These are phyloP conservation scores for Conomelus anceps DNA, from an alignment of 2,888 invertebrate genomes.

Conservation along the genomic window DNA sequence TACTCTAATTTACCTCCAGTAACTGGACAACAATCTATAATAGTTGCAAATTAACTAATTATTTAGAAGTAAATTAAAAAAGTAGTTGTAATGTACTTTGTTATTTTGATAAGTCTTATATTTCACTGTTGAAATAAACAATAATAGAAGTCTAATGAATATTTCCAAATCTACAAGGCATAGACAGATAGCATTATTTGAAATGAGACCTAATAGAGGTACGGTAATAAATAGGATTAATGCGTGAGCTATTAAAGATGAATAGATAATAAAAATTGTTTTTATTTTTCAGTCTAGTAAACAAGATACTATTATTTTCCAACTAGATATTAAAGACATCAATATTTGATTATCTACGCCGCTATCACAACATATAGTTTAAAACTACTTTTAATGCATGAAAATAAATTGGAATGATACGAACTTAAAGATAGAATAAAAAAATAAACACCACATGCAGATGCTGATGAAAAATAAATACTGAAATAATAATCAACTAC, in stretches of 20 bases:
- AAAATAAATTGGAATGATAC: background rate
- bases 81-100: no score
- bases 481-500: background rate
- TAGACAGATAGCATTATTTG: no score
- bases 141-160: no score
- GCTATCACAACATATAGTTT: background rate
- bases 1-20: no score
- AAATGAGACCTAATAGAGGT: background rate
- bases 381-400: conserved; percentile 9
- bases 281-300: background rate
- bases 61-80: no score
- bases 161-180: no score
- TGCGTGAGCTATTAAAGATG: background rate
- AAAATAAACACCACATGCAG: background rate
- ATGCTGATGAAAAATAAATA: background rate
- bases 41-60: no score
- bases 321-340: background rate
- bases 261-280: background rate
- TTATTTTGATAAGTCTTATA: no score
- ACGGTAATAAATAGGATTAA: background rate
- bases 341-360: background rate
- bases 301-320: background rate
- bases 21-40: no score
- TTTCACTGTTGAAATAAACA: no score
- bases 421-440: background rate